Evolutionary conservation across 2,113 vertebrate species (phyloP).

Genomic region (Sceloporus undulatus): DNA sequence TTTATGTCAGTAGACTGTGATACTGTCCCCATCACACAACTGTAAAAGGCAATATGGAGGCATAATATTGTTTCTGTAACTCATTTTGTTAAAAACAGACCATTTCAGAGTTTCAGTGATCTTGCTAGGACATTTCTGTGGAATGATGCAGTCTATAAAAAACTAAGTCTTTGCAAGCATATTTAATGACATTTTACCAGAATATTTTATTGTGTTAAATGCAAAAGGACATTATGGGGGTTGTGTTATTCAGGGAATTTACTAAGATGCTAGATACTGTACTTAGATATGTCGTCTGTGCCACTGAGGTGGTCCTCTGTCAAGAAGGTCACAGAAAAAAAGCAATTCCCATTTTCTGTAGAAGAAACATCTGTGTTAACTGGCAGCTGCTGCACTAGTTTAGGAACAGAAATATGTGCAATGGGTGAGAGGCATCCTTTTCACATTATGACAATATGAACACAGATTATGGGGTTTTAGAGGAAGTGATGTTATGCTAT

Average conservation of each 20-base stretch:
- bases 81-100: conserved; percentile 48
- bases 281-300: too few species aligned
- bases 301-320: too few species aligned
- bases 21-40: not conserved
- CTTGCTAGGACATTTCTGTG: conserved; percentile 6
- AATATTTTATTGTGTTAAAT: not conserved
- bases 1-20: conserved; percentile 66
- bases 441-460: not conserved
- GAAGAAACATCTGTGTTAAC: not conserved
- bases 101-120: conserved; percentile 32
- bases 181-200: not conserved
- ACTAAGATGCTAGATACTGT: not conserved
- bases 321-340: not conserved
- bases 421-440: not conserved
- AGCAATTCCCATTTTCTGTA: not conserved
- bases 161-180: not conserved
- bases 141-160: not conserved
- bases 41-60: not conserved
- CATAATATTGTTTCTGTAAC: conserved; percentile 39
- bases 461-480: not conserved
- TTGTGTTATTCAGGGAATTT: not conserved
- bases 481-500: not conserved
- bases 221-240: not conserved
- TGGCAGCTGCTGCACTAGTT: not conserved
- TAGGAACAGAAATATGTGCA: not conserved